Percentiles rank a stretch among this genome's conserved stretches.
These are phyloP conservation scores for Acipenser oxyrinchus DNA, from an alignment of 2,797 vertebrate species.

Conservation along the genomic window DNA sequence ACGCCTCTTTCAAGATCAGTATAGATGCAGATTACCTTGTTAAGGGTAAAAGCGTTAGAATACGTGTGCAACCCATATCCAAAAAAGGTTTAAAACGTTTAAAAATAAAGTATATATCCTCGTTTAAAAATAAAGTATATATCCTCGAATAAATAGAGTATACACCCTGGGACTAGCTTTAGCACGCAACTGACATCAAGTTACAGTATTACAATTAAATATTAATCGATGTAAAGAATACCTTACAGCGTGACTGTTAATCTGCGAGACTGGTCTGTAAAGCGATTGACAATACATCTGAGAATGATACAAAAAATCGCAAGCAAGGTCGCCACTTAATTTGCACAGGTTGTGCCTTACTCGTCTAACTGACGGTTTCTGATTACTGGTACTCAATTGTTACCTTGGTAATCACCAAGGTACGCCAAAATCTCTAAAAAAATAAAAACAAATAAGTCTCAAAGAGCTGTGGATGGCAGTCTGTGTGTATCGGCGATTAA, in stretches of 20 bases:
- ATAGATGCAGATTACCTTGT: no score
- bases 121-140: no score
- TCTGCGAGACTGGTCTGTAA: constrained; percentile 16
- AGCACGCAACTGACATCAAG: constrained; percentile 29
- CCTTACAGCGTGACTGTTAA: constrained; percentile 26
- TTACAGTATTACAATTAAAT: constrained; percentile 48
- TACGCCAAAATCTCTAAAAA: background rate
- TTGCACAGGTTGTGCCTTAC: background rate
- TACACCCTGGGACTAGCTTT: background rate
- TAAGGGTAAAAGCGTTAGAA: no score
- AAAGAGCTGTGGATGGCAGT: no score
- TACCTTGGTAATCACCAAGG: background rate
- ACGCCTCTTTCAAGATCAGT: no score
- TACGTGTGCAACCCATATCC: no score
- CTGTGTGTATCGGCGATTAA: no score
- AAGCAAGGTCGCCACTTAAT: background rate
- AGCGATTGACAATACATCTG: constrained; percentile 6
- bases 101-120: no score
- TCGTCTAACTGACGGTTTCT: background rate
- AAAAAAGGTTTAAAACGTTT: no score
- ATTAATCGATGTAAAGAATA: constrained; percentile 47
- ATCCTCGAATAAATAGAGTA: background rate
- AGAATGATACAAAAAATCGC: background rate
- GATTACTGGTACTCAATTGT: no score
- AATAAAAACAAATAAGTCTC: no score